Base-by-base conservation (phyloP, 2,113 vertebrate genomes). In the Mustelus asterias region DNA sequence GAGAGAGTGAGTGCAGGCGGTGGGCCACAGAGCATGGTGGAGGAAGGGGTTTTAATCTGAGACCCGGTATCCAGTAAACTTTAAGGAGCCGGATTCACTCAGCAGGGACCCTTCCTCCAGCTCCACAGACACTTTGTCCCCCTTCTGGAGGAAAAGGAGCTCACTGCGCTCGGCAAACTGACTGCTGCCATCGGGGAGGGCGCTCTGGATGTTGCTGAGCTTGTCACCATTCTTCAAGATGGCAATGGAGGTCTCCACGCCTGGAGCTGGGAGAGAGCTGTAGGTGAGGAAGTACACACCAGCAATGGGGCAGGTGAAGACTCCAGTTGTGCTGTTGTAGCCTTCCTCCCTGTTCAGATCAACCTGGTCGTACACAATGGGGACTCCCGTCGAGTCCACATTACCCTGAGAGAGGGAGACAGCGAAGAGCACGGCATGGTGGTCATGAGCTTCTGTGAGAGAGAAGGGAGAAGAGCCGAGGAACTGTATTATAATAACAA, bases 361-460 rank as follows among this genome's bases (percentile, higher is more conserved):
- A 1, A 80, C 78, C n/a, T 80, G n/a, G 78, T 80, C n/a, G 13
- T 37, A 80, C 3, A 37, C n/a, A 4, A 80, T 37, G 14, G 4
- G 11, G 13, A 0, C 78, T 1, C 3, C n/a, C 0, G n/a, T 3
- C 3, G 0, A 5, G 2, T 0, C 33, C 0, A 37, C 14, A 14
- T 37, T 37, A 33, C n/a, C n/a, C 3, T 41, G 0, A 0, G 78
- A 80, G 78, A 0, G n/a, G 3, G 78, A 14, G 14, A 16, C 78
- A 16, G 78, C n/a, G 14, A 80, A 80, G n/a, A 80, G 14, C 0
- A 0, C 78, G 0, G 78, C 78, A 16, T 80, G 78, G 3, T 80
- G 78, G n/a, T 80, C 78, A 37, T 41, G 78, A 18, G 0, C 13
- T 0, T 18, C 78, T 80, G 78, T 4, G 14, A 41, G 78, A 37